Base-by-base conservation (phyloP, 53 echinoderm and acorn worm species). In the Pentamera pediparva region DNA sequence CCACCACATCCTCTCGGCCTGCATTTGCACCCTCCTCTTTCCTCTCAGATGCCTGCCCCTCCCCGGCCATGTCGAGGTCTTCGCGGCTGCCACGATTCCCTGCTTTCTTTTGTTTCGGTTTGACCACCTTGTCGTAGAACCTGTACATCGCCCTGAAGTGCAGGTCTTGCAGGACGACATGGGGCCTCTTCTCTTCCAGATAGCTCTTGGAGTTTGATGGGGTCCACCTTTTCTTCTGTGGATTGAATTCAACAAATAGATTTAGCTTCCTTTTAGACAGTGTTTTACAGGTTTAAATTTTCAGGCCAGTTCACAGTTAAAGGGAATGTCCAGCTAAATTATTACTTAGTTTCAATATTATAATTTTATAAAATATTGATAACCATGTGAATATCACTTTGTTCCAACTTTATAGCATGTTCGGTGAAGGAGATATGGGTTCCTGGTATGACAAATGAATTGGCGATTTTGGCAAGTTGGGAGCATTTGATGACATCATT, bases 141-240 rank as follows among this genome's bases (percentile, higher is more conserved):
- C 90, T 65, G 77, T 90, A 90, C 86, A 98, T 83, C 35, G 96
- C 90, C 36, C 90, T 76, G 78, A 87, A 98, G 65, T 91, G 98
- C 26, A 86, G 67, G 61, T 98, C 91, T 69, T 87, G 88, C 33
- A 98, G 75, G 11, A 98, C 75, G 17, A 98, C 88, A 76, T 98
- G 98, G 30, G 79, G 87, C 24, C 98, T 78, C 75, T 91, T 98
- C 19, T 80, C 86, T 37, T 86, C 82, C 59, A 98, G 83, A 65
- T 61, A 85, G 6, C 70, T 48, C 65, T 98, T 87, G 0, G 98
- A 91, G 39, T 91, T 88, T 35, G 91, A 88, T 30, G 98, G 98
- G 2, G 90, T 91, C 80, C 91, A 98, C 15, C 79, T 76, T 65
- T 89, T 91, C 7, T 79, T 74, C 96, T 91, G 61, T 3, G 41